Evolutionary conservation across 2,888 invertebrate species (phyloP), one percentile per base, ranked within the genome.

Genomic region (Hemistola chrysoprasaria): DNA sequence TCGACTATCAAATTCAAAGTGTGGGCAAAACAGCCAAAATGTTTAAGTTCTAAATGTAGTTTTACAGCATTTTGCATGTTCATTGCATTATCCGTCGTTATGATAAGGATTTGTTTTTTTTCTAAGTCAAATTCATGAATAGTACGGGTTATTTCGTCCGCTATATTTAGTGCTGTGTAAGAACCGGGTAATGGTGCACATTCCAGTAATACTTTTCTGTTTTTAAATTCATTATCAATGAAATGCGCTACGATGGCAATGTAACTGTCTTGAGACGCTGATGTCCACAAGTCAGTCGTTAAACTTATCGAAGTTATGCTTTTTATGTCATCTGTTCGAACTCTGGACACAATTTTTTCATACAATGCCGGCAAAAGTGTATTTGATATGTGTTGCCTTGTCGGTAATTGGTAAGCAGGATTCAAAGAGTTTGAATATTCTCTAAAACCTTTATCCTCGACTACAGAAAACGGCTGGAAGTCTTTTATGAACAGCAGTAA

Each of bases 1-100:
- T 50, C 35, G 43, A 40, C 35, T 62, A 70, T 61, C 35, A 73
- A 64, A 58, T 73, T 70, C 16, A 74, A 40, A 3, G 63, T 65
- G 50, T 73, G 69, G 3, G 67, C 69, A 57, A 69, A 71, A 42
- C 71, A 71, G 22, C 62, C 59, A 6, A 68, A 59, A 43, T 69
- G 64, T 21, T 56, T 57, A 45, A 50, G 47, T 7, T 40, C 45
- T 16, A 50, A 40, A 28, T 28, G 11, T 0, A 48, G 35, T 26
- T 47, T 35, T 1, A 59, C 26, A 7, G 56, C 61, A 24, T 51
- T 57, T 1, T 48, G 41, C 2, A 70, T 50, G 35, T 62, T 61
- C 1, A 58, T 16, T 0, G 59, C 62, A 47, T 65, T 71, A 27
- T 70, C 62, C 3, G 45, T 53, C 1, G 64, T 46, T 1, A 48